phyloP scores from a whole-genome alignment of 2,888 invertebrate species.

The Netelia fuscicornis region DNA sequence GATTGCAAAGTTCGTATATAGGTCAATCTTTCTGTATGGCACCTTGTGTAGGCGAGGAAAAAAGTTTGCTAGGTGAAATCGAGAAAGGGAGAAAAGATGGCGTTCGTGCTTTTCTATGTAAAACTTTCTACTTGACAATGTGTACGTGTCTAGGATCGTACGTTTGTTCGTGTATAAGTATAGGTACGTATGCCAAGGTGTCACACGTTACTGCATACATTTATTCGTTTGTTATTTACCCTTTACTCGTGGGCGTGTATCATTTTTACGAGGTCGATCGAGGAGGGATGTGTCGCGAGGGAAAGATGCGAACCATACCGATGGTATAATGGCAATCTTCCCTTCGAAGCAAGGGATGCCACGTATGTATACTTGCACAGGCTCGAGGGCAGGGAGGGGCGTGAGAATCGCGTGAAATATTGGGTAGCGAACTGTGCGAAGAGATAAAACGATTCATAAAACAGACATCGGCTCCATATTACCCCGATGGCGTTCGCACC shows the following conservation, averaged over 20 bases:
- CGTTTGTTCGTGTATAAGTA: slow-evolving; percentile 17
- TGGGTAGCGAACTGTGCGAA: slow-evolving; percentile 75
- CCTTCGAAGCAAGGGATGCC: slow-evolving; percentile 39
- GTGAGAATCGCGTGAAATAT: slow-evolving; percentile 77
- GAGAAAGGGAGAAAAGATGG: slow-evolving; percentile 52
- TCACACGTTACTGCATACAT: too few species aligned
- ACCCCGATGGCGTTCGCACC: slow-evolving; percentile 65
- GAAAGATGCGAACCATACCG: slow-evolving; percentile 33
- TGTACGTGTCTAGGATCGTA: slow-evolving; percentile 70
- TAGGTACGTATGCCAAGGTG: too few species aligned
- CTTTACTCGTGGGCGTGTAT: slow-evolving; percentile 73
- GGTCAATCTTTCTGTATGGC: too few species aligned
- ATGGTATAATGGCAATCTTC: slow-evolving; percentile 34
- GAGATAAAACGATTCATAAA: slow-evolving; percentile 81
- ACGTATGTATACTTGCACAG: too few species aligned
- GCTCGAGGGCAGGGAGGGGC: neutral
- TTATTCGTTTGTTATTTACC: slow-evolving; percentile 72
- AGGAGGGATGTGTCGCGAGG: slow-evolving; percentile 47
- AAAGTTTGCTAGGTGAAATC: slow-evolving; percentile 38
- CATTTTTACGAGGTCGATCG: slow-evolving; percentile 75
- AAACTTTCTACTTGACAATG: slow-evolving; percentile 7
- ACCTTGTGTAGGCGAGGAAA: slow-evolving; percentile 16
- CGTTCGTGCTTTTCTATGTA: neutral
- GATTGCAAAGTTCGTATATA: too few species aligned
- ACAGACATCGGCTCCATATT: slow-evolving; percentile 80